Percentiles rank a stretch among this genome's conserved stretches.
Evolutionary conservation across 1,140 invertebrate species (phyloP).

Genomic region (Drosophila mojavensis): DNA sequence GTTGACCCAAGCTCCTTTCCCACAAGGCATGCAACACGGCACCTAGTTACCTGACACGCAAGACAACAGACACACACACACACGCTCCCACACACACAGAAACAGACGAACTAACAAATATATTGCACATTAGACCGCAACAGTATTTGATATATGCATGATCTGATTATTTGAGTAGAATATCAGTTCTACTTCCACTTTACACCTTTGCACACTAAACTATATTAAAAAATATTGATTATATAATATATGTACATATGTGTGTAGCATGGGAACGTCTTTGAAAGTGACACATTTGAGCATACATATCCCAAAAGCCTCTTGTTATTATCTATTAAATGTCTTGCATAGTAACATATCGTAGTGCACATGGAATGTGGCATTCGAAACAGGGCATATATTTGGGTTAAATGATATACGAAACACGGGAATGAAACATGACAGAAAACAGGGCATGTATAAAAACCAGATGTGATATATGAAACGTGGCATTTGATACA

Average conservation of each 20-base stretch:
- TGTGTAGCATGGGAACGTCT: too few relatives aligned
- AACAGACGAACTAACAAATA: neutral
- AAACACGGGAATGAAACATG: too few relatives aligned
- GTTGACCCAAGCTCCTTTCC: constrained; percentile 25
- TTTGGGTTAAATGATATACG: neutral
- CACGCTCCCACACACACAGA: neutral
- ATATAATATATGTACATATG: too few relatives aligned
- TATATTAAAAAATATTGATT: neutral
- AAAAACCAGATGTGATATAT: neutral
- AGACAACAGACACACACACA: constrained; percentile 24
- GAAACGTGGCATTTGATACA: neutral
- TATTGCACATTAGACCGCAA: neutral
- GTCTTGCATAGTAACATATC: too few relatives aligned
- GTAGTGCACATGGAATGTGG: neutral
- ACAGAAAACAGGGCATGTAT: too few relatives aligned
- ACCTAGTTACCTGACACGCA: constrained; percentile 34
- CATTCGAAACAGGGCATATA: neutral
- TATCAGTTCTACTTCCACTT: too few relatives aligned
- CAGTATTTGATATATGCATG: neutral
- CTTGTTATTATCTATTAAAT: neutral
- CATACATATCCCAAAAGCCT: too few relatives aligned
- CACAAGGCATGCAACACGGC: constrained; percentile 71
- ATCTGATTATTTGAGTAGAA: too few relatives aligned
- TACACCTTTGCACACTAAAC: neutral
- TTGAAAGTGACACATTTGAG: too few relatives aligned